Evolutionary conservation across 2,113 vertebrate species (phyloP).

Genomic region (Tonatia bakeri): DNA sequence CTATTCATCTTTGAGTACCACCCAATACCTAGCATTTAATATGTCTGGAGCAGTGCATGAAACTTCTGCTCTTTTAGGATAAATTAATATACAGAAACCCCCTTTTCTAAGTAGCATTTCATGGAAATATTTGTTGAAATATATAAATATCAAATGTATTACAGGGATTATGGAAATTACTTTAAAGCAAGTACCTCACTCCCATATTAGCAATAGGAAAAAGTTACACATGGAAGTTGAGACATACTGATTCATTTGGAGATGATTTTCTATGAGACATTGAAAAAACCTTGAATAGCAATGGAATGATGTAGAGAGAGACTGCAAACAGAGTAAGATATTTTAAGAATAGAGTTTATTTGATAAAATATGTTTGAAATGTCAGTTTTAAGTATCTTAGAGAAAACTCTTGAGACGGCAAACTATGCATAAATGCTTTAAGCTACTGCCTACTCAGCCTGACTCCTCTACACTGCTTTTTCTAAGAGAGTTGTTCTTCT

Average conservation of each 20-base stretch:
- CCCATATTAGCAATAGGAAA: slow-evolving; percentile 32
- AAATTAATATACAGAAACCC: background rate
- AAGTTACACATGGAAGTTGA: slow-evolving; percentile 15
- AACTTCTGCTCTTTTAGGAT: background rate
- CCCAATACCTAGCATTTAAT: background rate
- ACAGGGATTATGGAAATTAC: slow-evolving; percentile 40
- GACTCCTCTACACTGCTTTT: background rate
- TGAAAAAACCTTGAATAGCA: slow-evolving; percentile 39
- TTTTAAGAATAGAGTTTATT: slow-evolving; percentile 43
- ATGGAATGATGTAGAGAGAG: background rate
- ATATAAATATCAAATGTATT: slow-evolving; percentile 12
- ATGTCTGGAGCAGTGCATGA: background rate
- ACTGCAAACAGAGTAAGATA: background rate
- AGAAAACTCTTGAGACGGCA: background rate
- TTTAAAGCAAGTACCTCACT: slow-evolving; percentile 25
- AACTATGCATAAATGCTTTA: slow-evolving; percentile 39
- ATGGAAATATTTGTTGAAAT: slow-evolving; percentile 9
- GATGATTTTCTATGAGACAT: slow-evolving; percentile 10
- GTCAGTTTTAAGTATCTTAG: slow-evolving; percentile 6
- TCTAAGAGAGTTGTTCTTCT: background rate
- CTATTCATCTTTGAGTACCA: background rate
- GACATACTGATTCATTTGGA: background rate
- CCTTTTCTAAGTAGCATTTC: background rate
- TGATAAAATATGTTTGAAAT: slow-evolving; percentile 36
- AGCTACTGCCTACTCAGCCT: background rate